Percentiles rank a stretch among this genome's conserved stretches.
Evolutionary conservation across 1,140 invertebrate species (phyloP).

Genomic region (Diachasmimorpha longicaudata): DNA sequence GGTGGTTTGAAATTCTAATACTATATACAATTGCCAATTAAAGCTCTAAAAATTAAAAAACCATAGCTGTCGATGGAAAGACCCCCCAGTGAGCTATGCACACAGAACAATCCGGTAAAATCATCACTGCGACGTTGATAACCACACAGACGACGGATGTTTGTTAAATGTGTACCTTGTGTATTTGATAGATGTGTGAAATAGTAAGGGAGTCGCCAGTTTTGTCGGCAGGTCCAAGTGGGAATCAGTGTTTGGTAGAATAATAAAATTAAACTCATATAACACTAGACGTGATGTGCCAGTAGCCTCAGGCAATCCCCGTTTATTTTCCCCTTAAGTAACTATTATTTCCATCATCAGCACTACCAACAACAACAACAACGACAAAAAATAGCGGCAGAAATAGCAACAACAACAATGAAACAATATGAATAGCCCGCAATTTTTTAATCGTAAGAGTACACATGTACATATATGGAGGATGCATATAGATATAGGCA

Average conservation of each 20-base stretch:
- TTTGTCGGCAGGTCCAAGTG: not conserved
- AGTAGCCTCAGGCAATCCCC: not conserved
- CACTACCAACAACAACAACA: too few relatives aligned
- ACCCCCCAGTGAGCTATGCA: not conserved
- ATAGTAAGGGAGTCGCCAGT: not conserved
- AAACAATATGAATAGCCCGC: too few relatives aligned
- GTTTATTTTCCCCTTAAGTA: not conserved
- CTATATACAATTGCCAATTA: not conserved
- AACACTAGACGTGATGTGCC: not conserved
- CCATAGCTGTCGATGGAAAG: not conserved
- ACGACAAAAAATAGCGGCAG: too few relatives aligned
- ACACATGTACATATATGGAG: too few relatives aligned
- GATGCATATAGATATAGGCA: too few relatives aligned
- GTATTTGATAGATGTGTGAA: not conserved
- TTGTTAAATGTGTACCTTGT: not conserved
- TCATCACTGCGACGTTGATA: not conserved
- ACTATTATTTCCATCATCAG: too few relatives aligned
- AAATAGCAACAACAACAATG: too few relatives aligned
- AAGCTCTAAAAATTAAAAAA: not conserved
- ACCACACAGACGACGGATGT: not conserved
- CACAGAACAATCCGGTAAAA: not conserved
- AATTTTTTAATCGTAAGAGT: too few relatives aligned
- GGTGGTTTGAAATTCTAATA: not conserved
- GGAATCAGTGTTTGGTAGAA: not conserved
- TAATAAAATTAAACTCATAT: not conserved